Base-by-base conservation (phyloP, 1,140 invertebrate species). In the Aphaenogaster floridana region DNA sequence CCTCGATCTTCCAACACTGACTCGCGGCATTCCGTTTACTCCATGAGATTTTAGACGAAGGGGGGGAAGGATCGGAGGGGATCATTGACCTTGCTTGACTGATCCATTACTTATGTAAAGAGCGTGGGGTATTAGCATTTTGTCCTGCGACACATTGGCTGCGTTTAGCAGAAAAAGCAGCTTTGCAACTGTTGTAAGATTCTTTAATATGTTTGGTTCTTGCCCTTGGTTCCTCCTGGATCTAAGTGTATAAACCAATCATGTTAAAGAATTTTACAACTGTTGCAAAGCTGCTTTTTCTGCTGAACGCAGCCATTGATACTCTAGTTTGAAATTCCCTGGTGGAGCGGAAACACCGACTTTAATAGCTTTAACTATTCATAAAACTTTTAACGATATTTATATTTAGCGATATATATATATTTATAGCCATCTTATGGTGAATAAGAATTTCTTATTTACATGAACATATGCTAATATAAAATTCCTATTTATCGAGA, bases 11-110 rank as follows among this genome's bases (percentile, higher is more conserved):
- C 28, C 28, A 28, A 28, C 28, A 28, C 28, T 28, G 28, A 28
- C 28, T 28, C 28, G 28, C 28, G 28, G 6, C 45, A 21, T 61
- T 15, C 74, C 15, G 8, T 21, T 77, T 42, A 57, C 17, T 42
- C 39, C 64, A 45, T 52, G 45, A 36, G 48, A 28, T 72, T 72
- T 42, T 39, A 77, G 17, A 21, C 11, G 34, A 11, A n/a, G 6
- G 15, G 9, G 8, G 11, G 17, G 50, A 28, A 28, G 50, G 42
- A 50, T 54, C 5, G 52, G 9, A 4, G 28, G 9, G 52, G 34
- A 50, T 54, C 52, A 36, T 17, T 74, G 71, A 74, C 69, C 69
- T 52, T 54, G 15, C 69, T 52, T 54, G 15, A 72, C 28, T 17
- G 68, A 71, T 11, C 28, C 39, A 45, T 68, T 45, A 28, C n/a